Evolutionary conservation across 2,888 invertebrate species (phyloP).

Genomic region (Drosophila pullipes): DNA sequence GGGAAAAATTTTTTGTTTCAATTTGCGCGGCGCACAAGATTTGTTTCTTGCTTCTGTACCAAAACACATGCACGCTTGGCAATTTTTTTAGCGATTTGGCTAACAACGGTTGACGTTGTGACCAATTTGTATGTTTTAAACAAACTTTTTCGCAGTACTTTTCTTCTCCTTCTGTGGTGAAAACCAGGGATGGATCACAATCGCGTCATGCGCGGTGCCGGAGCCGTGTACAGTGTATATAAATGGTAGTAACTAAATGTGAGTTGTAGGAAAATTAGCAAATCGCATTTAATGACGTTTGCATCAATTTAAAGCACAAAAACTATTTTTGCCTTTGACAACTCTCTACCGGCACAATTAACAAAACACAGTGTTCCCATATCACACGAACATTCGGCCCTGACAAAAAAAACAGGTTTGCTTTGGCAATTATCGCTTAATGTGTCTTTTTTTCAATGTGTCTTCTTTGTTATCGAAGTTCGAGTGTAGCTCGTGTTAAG

Average conservation of each 20-base stretch:
- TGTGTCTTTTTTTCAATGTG: not conserved
- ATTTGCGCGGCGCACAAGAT: conserved; percentile 26
- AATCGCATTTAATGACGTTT: conserved; percentile 8
- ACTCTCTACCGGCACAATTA: conserved; percentile 50
- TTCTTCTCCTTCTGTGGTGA: conserved; percentile 68
- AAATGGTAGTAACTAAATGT: conserved; percentile 14
- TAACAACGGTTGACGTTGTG: conserved; percentile 63
- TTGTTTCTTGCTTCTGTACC: conserved; percentile 23
- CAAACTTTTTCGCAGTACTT: conserved; percentile 69
- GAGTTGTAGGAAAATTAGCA: not conserved
- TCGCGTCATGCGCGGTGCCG: conserved; percentile 68
- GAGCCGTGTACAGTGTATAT: conserved; percentile 36
- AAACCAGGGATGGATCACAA: conserved; percentile 57
- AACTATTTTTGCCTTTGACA: conserved; percentile 2
- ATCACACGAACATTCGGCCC: conserved; percentile 40
- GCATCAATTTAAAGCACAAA: conserved; percentile 2
- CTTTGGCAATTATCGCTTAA: conserved; percentile 30
- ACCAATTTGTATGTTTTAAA: conserved; percentile 67
- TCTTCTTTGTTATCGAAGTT: conserved; percentile 17
- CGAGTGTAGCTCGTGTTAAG: conserved; percentile 1
- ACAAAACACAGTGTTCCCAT: conserved; percentile 51
- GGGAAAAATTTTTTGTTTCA: conserved; percentile 36
- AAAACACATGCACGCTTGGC: conserved; percentile 41
- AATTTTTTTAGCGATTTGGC: conserved; percentile 45
- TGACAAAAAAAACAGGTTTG: conserved; percentile 26